Conservation (phyloP, 2,888 invertebrate species). For the Keiferia lycopersicella region DNA sequence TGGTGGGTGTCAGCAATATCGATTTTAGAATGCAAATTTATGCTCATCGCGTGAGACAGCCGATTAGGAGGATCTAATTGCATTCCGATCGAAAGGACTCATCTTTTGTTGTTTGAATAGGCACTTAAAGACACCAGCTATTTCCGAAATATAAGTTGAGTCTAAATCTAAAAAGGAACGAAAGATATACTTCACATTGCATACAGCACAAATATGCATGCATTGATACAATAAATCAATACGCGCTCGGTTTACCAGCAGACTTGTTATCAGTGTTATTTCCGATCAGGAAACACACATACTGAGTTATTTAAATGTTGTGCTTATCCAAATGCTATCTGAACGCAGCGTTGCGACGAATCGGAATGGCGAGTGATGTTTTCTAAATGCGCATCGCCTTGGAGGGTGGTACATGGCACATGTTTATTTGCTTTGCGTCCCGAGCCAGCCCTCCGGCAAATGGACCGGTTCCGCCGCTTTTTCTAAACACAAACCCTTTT, state of each 20-base stretch:
- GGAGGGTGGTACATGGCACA: slow-evolving; percentile 38
- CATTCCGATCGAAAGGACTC: slow-evolving; percentile 8
- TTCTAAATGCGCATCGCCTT: slow-evolving; percentile 46
- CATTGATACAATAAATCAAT: slow-evolving; percentile 14
- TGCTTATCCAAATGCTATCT: not conserved
- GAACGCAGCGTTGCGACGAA: not conserved
- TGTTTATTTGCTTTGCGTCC: slow-evolving; percentile 64
- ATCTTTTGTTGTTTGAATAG: slow-evolving; percentile 3
- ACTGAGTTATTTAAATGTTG: not conserved
- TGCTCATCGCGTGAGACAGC: slow-evolving; percentile 20
- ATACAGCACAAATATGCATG: slow-evolving; percentile 5
- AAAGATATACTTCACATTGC: not conserved
- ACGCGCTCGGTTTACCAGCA: not conserved
- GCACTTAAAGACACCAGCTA: not conserved
- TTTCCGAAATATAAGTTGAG: not conserved
- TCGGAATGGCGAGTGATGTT: slow-evolving; percentile 31
- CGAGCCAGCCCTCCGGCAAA: slow-evolving; percentile 53
- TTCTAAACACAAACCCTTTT: slow-evolving; percentile 33
- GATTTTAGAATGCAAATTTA: slow-evolving; percentile 29
- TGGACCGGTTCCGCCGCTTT: slow-evolving; percentile 68
- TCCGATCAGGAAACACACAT: slow-evolving; percentile 26
- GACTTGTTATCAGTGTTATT: slow-evolving; percentile 6
- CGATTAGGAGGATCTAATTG: slow-evolving; percentile 18
- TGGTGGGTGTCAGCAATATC: slow-evolving; percentile 28
- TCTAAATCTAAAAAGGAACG: not conserved